Evolutionary conservation across 2,888 invertebrate species (phyloP).

Genomic region (Pantelozetes paolii): DNA sequence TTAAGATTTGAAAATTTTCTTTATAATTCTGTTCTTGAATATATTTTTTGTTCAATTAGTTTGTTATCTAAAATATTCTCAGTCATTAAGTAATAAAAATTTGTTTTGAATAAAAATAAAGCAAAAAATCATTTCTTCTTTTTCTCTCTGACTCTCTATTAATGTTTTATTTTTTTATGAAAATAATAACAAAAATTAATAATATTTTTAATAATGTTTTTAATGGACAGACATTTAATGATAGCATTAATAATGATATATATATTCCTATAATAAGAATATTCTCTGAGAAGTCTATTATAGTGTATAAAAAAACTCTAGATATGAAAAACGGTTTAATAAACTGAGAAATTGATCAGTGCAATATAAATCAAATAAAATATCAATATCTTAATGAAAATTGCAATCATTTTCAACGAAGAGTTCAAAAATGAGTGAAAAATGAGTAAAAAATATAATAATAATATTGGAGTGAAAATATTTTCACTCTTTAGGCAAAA

Average conservation of each 20-base stretch:
- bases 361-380: conserved; percentile 10
- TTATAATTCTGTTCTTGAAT: not conserved
- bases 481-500: conserved; percentile 17
- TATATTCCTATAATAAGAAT: not conserved
- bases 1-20: not conserved
- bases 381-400: conserved; percentile 32
- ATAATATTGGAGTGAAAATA: not conserved
- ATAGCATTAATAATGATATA: not conserved
- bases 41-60: not conserved
- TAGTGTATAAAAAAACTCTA: not conserved
- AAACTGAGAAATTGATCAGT: not conserved
- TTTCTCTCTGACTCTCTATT: not conserved
- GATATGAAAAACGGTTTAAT: no score
- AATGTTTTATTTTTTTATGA: not conserved
- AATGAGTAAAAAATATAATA: not conserved
- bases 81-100: conserved; percentile 29
- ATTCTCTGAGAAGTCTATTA: conserved; percentile 4
- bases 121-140: not conserved
- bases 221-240: conserved; percentile 15
- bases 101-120: conserved; percentile 1
- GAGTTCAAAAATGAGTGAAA: not conserved
- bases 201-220: not conserved
- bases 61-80: conserved; percentile 20
- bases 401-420: conserved; percentile 17
- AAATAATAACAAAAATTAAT: conserved; percentile 18